Evolutionary conservation across 1,140 invertebrate species (phyloP), one percentile per base, ranked within the genome.

Genomic region (Linepithema humile): DNA sequence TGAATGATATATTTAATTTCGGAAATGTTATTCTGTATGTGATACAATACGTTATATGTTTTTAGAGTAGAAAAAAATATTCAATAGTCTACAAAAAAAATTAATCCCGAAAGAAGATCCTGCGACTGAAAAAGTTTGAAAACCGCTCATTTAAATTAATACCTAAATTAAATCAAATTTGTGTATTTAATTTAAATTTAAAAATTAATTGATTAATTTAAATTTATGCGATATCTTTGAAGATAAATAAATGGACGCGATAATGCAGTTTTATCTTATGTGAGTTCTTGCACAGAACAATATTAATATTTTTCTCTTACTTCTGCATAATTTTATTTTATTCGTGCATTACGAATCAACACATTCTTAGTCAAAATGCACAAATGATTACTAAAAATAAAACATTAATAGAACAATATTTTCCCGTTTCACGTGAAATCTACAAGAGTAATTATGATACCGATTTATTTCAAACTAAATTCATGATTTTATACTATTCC

Each of bases 341-440:
- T 26, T 6, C 53, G 40, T 7, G 6, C 5, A n/a, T 55, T 38
- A 7, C n/a, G 12, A 64, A 77, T 77, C 43, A 53, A 64, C 48
- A 26, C 29, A 40, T 64, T 26, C 15, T 32, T 40, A 38, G 20
- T 20, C 7, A n/a, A 38, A 38, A 62, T 38, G 17, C 20, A 20
- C 7, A 12, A 75, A 15, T 60, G 6, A 32, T 45, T 57, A 73
- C 12, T 20, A 60, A 75, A 60, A 45, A 62, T 60, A 62, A 64
- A 38, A 50, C n/a, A 38, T 64, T 7, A 62, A 62, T 4, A 70
- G 17, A 6, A 9, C 40, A 43, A 74, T 29, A 45, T 45, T 17
- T 17, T 45, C 10, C 6, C 20, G 6, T 12, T 55, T 35, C 15
- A 35, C 10, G 1, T 70, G 4, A 7, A 38, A 72, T 70, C 45